phyloP scores from a whole-genome alignment of 2,113 vertebrate species.

The Isichthys henryi region DNA sequence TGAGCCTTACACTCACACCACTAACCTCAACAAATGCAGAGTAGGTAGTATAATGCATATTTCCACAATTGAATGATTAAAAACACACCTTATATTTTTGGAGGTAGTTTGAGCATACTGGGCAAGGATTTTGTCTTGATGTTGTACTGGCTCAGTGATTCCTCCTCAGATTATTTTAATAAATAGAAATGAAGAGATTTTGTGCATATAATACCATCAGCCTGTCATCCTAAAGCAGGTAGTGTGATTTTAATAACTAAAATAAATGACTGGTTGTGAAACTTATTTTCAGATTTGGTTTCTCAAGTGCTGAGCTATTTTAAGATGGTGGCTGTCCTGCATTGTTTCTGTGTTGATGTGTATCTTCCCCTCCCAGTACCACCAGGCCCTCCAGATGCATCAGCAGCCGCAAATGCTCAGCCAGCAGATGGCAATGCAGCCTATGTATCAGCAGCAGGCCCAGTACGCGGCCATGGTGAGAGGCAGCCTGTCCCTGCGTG shows the following conservation, averaged over 20 bases:
- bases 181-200: not conserved
- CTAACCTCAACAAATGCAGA: not conserved
- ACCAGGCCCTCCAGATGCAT: slow-evolving; percentile 70
- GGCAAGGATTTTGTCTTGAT: not conserved
- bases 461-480: slow-evolving; percentile 77
- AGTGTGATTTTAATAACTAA: not conserved
- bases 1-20: slow-evolving; percentile 25
- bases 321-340: not conserved
- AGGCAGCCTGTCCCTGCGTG: not conserved
- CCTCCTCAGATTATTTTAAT: not conserved
- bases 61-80: not conserved
- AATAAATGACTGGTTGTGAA: not conserved
- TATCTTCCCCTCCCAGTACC: slow-evolving; percentile 56
- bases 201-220: not conserved
- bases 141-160: not conserved
- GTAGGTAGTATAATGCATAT: not conserved
- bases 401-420: slow-evolving; percentile 69
- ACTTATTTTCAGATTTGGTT: not conserved
- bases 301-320: not conserved
- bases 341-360: not conserved
- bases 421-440: slow-evolving; percentile 78
- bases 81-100: not conserved
- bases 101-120: not conserved
- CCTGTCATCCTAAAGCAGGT: not conserved
- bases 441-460: slow-evolving; percentile 73